Percentiles rank a stretch among this genome's conserved stretches.
These are phyloP conservation scores for Glandiceps talaboti DNA, from an alignment of 53 echinoderm and acorn worm species.

Conservation along the genomic window DNA sequence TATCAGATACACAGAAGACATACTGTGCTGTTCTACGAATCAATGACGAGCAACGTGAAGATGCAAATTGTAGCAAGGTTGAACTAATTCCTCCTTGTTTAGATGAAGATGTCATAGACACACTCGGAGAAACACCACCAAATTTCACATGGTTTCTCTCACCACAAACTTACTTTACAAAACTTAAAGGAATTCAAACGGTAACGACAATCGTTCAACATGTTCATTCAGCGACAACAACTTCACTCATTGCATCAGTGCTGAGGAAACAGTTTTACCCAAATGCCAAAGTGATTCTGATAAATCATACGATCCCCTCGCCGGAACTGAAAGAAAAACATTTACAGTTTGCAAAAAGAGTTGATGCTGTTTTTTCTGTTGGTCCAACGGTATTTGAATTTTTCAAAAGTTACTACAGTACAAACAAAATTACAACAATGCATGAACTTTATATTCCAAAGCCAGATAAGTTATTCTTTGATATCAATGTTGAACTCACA, in stretches of 20 bases:
- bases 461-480: neutral
- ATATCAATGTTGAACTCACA: neutral
- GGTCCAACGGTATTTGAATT: neutral
- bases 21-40: neutral
- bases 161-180: neutral
- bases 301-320: neutral
- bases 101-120: neutral
- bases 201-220: neutral
- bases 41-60: neutral
- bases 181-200: neutral
- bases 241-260: neutral
- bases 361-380: neutral
- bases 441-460: neutral
- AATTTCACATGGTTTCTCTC: neutral
- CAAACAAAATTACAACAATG: neutral
- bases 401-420: neutral
- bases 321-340: neutral
- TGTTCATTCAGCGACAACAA: neutral
- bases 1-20: neutral
- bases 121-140: neutral
- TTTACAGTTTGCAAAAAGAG: neutral
- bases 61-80: neutral
- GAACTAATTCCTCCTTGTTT: neutral
- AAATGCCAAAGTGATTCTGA: neutral
- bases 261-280: neutral